A percentile compares a stretch with the other conserved stretches of the same genome.
These are phyloP conservation scores for Antechinus flavipes DNA, from an alignment of 2,113 vertebrate genomes.

Conservation along the genomic window DNA sequence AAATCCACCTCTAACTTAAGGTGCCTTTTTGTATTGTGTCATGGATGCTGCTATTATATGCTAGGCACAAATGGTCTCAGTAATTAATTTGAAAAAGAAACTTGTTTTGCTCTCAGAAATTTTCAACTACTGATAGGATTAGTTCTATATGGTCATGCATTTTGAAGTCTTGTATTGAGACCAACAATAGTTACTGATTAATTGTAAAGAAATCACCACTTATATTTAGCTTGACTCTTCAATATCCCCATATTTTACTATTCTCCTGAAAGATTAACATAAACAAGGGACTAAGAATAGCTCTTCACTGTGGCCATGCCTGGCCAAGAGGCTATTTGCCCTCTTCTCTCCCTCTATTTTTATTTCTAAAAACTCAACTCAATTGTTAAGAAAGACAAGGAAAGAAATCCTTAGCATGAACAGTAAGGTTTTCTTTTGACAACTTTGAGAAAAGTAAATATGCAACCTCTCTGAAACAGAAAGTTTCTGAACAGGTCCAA, in stretches of 20 bases:
- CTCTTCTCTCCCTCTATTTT: background rate
- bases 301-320: constrained; percentile 32
- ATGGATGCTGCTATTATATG: constrained; percentile 59
- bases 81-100: constrained; percentile 57
- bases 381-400: background rate
- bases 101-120: constrained; percentile 36
- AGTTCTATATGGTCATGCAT: constrained; percentile 40
- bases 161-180: constrained; percentile 4
- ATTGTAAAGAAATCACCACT: constrained; percentile 31
- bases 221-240: background rate
- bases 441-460: constrained; percentile 12
- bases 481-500: constrained; percentile 21
- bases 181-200: constrained; percentile 3
- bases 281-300: constrained; percentile 54
- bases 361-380: background rate
- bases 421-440: background rate
- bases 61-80: constrained; percentile 50
- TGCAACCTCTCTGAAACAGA: constrained; percentile 26
- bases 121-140: background rate
- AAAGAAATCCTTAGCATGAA: background rate
- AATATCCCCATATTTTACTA: constrained; percentile 43
- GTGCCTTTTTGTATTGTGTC: constrained; percentile 31
- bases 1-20: constrained; percentile 42
- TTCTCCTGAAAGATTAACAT: constrained; percentile 44
- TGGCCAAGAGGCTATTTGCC: background rate